A percentile compares a stretch with the other conserved stretches of the same genome.
phyloP scores from a whole-genome alignment of 2,888 invertebrate genomes.

The Tiliacea citrago region DNA sequence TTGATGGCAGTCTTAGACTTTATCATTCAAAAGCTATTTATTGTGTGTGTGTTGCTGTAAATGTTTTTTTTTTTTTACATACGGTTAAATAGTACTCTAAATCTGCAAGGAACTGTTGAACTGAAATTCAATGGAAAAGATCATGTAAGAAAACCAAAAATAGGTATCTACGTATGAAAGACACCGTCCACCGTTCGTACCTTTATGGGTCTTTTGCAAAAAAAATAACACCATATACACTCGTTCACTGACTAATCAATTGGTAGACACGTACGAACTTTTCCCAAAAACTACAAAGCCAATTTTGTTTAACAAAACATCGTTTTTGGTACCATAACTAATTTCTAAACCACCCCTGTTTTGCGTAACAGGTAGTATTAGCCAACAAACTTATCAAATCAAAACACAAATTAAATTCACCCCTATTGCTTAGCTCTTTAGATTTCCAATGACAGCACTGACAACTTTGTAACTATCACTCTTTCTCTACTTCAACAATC shows the following conservation, averaged over 20 bases:
- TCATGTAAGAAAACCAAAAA: too few species aligned
- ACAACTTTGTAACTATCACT: constrained; percentile 34
- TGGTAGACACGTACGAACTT: constrained; percentile 58
- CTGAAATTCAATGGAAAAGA: background rate
- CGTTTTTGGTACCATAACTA: constrained; percentile 62
- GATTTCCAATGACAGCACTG: constrained; percentile 10
- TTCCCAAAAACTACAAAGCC: constrained; percentile 58
- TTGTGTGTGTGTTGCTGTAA: too few species aligned
- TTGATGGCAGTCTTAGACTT: too few species aligned
- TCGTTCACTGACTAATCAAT: constrained; percentile 58
- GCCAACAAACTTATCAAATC: constrained; percentile 24
- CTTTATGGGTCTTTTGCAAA: background rate
- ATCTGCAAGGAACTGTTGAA: too few species aligned
- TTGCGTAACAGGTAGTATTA: constrained; percentile 78
- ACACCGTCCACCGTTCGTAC: too few species aligned
- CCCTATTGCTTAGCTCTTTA: constrained; percentile 26
- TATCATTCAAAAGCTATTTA: too few species aligned
- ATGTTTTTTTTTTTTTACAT: too few species aligned
- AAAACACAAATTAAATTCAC: constrained; percentile 33
- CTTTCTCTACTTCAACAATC: constrained; percentile 36
- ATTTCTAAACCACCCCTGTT: constrained; percentile 70
- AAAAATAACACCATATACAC: constrained; percentile 26
- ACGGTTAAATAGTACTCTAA: too few species aligned
- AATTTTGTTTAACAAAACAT: constrained; percentile 70
- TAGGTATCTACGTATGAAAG: too few species aligned